Evolutionary conservation across 2,888 invertebrate genomes (phyloP), one percentile per base, ranked within the genome.

Genomic region (Steromphala cineraria): DNA sequence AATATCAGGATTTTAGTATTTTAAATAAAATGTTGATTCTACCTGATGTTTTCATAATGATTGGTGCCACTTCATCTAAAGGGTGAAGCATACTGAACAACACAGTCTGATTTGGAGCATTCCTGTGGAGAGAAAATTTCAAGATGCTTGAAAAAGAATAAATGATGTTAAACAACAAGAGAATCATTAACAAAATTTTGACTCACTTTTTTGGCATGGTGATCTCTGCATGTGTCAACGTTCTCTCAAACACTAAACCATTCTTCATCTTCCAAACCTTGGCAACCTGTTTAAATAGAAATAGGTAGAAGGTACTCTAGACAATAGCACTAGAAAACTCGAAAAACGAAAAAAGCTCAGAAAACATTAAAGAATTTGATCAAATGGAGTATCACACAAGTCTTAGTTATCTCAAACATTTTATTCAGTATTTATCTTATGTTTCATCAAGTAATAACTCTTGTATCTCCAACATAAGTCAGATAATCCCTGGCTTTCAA

Each of bases 41-140:
- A 87, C 87, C 86, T 75, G 87, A 85, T 80, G 87, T 90, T 82
- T 87, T 89, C 36, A 89, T 91, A 21, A 93, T 92, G 46, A 98
- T 95, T 0, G 98, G 98, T 80, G 96, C 96, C 36, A 98, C 96
- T 94, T 98, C 98, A 93, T 98, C 97, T 78, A 98, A 94, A 0
- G 98, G 98, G 94, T 98, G 98, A 0, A 96, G 95, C 81, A 98
- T 94, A 10, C 97, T 97, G 93, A 97, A 98, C 75, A 98, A 95
- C 0, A 96, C 96, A 0, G 98, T 97, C 90, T 96, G 94, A 56
- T 89, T 90, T 5, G 90, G 89, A 17, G 89, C 88, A 84, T 88
- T 90, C 80, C 89, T 87, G 83, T 36, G 36, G 36, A 36, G 7
- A 36, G 7, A 84, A 78, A 46, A 77, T 28, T 7, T n/a, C 28